Percentiles rank a stretch among this genome's conserved stretches.
Evolutionary conservation across 2,113 vertebrate genomes (phyloP).

Genomic region (Sebastes fasciatus): DNA sequence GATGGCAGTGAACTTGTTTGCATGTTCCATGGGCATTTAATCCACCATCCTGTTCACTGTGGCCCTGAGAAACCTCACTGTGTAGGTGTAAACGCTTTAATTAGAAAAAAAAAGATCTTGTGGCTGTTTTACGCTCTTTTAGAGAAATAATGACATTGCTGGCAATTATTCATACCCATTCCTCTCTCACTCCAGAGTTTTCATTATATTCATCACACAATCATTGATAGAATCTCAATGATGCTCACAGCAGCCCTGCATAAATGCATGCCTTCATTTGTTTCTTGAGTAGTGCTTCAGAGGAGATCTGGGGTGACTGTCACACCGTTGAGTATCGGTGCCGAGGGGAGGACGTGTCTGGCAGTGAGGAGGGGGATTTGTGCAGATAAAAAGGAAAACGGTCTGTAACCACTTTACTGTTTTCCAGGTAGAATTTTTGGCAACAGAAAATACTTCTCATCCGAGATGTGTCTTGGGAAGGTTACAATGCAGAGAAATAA

Average conservation of each 20-base stretch:
- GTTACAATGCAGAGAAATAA: background rate
- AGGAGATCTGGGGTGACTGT: constrained; percentile 31
- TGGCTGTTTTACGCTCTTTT: constrained; percentile 26
- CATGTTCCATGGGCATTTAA: constrained; percentile 31
- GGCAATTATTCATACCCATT: constrained; percentile 53
- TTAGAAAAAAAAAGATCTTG: background rate
- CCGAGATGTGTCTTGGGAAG: background rate
- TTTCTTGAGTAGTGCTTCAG: constrained; percentile 50
- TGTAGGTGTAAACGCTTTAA: constrained; percentile 18
- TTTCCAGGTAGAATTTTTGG: constrained; percentile 21
- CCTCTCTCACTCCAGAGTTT: constrained; percentile 39
- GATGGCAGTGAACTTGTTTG: constrained; percentile 13
- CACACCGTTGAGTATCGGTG: constrained; percentile 22
- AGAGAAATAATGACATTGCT: constrained; percentile 45
- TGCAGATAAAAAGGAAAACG: constrained; percentile 33
- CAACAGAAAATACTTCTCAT: background rate
- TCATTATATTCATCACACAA: constrained; percentile 45
- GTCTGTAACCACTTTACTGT: constrained; percentile 16
- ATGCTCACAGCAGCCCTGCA: constrained; percentile 38
- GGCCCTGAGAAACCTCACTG: constrained; percentile 7
- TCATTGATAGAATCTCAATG: constrained; percentile 62
- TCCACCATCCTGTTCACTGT: constrained; percentile 3
- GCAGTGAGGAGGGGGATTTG: constrained; percentile 37
- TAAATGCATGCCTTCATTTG: constrained; percentile 54
- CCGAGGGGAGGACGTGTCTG: constrained; percentile 10